Percentiles rank a stretch among this genome's conserved stretches.
These are phyloP conservation scores for Cybosia mesomella DNA, from an alignment of 2,888 invertebrate species.

Conservation along the genomic window DNA sequence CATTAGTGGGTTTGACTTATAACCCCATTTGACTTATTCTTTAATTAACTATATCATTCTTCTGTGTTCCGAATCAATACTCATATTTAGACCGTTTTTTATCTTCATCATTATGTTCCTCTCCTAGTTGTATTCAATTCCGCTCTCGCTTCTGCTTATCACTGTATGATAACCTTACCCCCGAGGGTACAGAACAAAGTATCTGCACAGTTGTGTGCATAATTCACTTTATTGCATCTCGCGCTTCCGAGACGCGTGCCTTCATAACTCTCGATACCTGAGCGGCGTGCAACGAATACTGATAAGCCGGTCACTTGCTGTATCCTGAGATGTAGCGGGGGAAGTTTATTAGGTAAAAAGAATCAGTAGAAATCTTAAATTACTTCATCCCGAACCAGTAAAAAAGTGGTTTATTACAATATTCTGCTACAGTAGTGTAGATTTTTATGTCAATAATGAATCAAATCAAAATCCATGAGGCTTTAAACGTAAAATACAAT, in stretches of 20 bases:
- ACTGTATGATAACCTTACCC: constrained; percentile 36
- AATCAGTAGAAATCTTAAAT: background rate
- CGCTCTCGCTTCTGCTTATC: constrained; percentile 44
- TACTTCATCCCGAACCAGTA: no score
- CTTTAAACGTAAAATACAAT: no score
- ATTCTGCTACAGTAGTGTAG: no score
- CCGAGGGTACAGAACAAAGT: constrained; percentile 75
- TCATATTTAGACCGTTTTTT: no score
- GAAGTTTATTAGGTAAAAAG: background rate
- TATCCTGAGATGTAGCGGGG: background rate
- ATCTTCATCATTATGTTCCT: no score
- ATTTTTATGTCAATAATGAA: no score
- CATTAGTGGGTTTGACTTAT: no score
- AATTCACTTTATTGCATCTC: constrained; percentile 82
- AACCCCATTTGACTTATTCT: no score
- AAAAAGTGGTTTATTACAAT: background rate
- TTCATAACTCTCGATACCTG: constrained; percentile 68
- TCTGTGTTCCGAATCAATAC: no score
- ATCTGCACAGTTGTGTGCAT: constrained; percentile 83
- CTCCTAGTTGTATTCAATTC: background rate
- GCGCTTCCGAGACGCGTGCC: constrained; percentile 61
- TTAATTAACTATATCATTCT: no score
- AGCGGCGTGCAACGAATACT: constrained; percentile 42
- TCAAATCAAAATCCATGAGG: no score
- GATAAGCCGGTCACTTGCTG: constrained; percentile 36